Conservation (phyloP, 2,797 vertebrate genomes). For the Prionace glauca region DNA sequence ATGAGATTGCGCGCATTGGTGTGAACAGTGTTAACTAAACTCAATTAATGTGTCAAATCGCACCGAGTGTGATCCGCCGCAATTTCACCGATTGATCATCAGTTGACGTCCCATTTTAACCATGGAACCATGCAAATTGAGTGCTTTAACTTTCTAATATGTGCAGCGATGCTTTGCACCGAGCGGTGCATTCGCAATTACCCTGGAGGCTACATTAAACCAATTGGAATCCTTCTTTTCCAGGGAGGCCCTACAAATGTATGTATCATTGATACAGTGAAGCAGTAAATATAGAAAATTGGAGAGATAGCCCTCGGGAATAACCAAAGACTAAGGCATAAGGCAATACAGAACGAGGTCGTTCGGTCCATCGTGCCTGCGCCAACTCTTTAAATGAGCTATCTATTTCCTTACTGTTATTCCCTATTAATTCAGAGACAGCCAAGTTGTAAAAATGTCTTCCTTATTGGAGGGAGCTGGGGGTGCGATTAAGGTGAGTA, state of each 20-base stretch:
- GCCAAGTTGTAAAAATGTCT: background rate
- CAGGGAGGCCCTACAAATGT: background rate
- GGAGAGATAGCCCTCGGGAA: background rate
- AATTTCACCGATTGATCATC: background rate
- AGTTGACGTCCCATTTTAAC: no score
- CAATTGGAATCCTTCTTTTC: background rate
- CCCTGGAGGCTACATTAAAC: background rate
- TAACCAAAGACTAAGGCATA: background rate
- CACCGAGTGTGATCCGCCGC: background rate
- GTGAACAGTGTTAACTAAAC: background rate
- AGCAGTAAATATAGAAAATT: background rate
- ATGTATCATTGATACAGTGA: background rate
- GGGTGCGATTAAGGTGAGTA: background rate
- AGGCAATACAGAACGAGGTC: background rate
- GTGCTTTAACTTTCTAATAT: no score
- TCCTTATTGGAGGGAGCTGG: no score
- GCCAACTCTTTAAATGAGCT: background rate
- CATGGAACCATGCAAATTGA: background rate
- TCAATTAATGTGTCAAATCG: background rate
- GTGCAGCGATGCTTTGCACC: slow-evolving; percentile 2
- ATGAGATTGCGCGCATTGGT: background rate
- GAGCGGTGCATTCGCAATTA: background rate
- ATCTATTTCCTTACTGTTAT: background rate
- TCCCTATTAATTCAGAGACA: background rate
- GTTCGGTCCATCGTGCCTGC: background rate